These are phyloP conservation scores for Pogonomyrmex barbatus DNA, from an alignment of 1,140 invertebrate species.

Conservation along the genomic window DNA sequence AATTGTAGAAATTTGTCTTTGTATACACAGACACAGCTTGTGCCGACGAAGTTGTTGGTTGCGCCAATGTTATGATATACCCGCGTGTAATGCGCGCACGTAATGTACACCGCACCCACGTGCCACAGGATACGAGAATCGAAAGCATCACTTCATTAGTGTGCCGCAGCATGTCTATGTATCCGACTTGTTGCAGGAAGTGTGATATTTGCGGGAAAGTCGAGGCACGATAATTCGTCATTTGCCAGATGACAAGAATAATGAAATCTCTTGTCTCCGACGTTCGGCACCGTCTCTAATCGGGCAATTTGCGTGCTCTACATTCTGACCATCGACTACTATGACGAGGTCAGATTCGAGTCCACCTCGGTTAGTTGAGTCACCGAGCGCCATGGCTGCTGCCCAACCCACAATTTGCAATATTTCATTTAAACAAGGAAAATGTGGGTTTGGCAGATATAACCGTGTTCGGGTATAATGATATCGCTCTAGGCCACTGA, in stretches of 20 bases:
- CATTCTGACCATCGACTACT: conserved; percentile 20
- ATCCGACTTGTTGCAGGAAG: conserved; percentile 4
- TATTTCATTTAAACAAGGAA: conserved; percentile 55
- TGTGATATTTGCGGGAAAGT: conserved; percentile 26
- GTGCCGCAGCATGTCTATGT: conserved; percentile 10
- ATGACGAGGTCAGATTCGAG: conserved; percentile 20
- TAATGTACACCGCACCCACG: conserved; percentile 52
- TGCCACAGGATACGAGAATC: conserved; percentile 44
- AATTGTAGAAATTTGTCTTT: conserved; percentile 25
- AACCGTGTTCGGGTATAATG: conserved; percentile 23
- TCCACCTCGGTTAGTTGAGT: conserved; percentile 17
- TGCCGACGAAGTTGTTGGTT: not conserved
- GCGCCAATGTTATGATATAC: conserved; percentile 34
- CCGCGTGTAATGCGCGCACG: conserved; percentile 35
- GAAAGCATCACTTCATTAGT: conserved; percentile 54
- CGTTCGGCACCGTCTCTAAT: not conserved
- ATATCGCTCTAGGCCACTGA: conserved; percentile 29
- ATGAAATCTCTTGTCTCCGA: conserved; percentile 44
- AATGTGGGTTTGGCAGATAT: conserved; percentile 35
- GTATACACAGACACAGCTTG: not conserved
- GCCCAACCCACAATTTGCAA: conserved; percentile 47
- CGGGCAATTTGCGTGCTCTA: conserved; percentile 24
- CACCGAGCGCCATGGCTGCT: not conserved
- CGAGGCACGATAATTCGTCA: conserved; percentile 50
- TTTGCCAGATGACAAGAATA: conserved; percentile 32